phyloP scores from a whole-genome alignment of 2,113 vertebrate species.

The Bagarius yarrelli region DNA sequence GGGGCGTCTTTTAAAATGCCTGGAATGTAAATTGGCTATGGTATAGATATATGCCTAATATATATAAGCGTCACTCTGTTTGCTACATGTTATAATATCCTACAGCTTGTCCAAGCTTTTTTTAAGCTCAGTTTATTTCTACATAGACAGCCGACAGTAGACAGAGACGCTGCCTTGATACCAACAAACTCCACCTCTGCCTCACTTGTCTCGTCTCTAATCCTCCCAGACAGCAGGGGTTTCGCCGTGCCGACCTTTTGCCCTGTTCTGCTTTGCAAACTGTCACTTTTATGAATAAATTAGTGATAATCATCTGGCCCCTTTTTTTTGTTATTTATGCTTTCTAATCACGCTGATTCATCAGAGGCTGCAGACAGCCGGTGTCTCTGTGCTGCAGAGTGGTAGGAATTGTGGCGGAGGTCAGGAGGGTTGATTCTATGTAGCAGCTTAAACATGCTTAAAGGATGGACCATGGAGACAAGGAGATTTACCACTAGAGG shows the following conservation, averaged over 20 bases:
- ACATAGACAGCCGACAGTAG: neutral
- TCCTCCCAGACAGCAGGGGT: slow-evolving; percentile 63
- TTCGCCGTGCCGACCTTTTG: slow-evolving; percentile 60
- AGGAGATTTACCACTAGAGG: slow-evolving; percentile 70
- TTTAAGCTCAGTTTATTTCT: neutral
- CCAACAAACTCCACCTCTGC: slow-evolving; percentile 46
- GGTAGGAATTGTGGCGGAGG: slow-evolving; percentile 65
- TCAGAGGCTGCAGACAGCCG: slow-evolving; percentile 42
- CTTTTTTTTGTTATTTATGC: slow-evolving; percentile 63
- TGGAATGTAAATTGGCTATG: too few species aligned
- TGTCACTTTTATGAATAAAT: slow-evolving; percentile 75
- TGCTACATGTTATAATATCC: neutral
- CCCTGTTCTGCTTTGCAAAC: slow-evolving; percentile 62
- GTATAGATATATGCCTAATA: too few species aligned
- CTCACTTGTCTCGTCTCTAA: slow-evolving; percentile 58
- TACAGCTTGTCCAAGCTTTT: neutral
- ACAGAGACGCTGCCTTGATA: slow-evolving; percentile 6
- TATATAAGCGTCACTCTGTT: neutral
- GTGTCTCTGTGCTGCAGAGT: slow-evolving; percentile 59
- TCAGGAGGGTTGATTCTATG: slow-evolving; percentile 71
- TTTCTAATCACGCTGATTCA: slow-evolving; percentile 67
- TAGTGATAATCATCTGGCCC: slow-evolving; percentile 66
- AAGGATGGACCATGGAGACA: slow-evolving; percentile 60
- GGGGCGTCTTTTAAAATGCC: too few species aligned
- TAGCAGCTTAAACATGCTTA: slow-evolving; percentile 69